Evolutionary conservation across 1,140 invertebrate species (phyloP).

Genomic region (Neodiprion fabricii): DNA sequence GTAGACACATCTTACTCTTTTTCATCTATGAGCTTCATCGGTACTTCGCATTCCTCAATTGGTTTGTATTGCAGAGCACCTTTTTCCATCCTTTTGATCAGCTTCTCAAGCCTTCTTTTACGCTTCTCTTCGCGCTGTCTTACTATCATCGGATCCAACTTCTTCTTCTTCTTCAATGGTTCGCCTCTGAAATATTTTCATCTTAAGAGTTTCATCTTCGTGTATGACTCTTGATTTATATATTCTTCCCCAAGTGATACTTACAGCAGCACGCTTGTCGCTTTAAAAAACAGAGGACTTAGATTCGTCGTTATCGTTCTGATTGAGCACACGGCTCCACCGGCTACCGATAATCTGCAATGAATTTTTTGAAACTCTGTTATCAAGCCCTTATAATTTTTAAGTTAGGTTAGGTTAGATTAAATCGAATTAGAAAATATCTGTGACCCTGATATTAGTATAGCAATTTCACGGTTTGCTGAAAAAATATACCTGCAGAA

Average conservation of each 20-base stretch:
- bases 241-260: constrained; percentile 19
- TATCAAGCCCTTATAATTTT: neutral
- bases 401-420: neutral
- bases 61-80: constrained; percentile 80
- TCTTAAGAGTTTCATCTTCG: constrained; percentile 6
- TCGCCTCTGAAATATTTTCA: constrained; percentile 67
- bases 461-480: neutral
- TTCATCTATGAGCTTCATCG: constrained; percentile 70
- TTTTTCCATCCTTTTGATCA: constrained; percentile 80
- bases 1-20: constrained; percentile 61
- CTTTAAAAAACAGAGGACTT: constrained; percentile 37
- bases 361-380: neutral
- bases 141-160: constrained; percentile 79
- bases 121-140: constrained; percentile 80
- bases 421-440: neutral
- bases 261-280: constrained; percentile 41
- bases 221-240: neutral
- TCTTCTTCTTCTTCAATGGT: constrained; percentile 89
- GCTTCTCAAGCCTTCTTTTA: constrained; percentile 82
- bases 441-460: neutral
- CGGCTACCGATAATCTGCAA: constrained; percentile 30
- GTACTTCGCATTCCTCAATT: constrained; percentile 79
- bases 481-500: constrained; percentile 4
- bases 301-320: constrained; percentile 38
- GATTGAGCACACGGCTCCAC: neutral